Base-by-base conservation (phyloP, 2,797 vertebrate species). In the Gadopsis marmoratus region DNA sequence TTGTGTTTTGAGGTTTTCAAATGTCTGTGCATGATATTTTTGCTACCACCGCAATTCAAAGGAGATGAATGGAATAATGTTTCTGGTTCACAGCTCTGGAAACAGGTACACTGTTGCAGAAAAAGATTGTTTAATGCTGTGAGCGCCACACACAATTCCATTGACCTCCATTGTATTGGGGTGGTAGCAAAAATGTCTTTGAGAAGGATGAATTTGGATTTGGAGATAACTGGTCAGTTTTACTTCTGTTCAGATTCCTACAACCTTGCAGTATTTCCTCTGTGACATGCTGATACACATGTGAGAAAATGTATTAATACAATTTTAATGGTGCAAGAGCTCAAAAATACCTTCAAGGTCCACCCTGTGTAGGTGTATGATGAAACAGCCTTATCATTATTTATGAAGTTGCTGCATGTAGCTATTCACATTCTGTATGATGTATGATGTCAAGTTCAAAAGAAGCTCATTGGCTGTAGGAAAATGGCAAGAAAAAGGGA, bases 361-460 rank as follows among this genome's bases (percentile, higher is more conserved):
- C 7, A 14, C 41, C 13, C 54, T 29, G 13, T 21, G 29, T 3
- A 73, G 43, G 6, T 45, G 45, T 23, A 13, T 78, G 71, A 79
- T 78, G 75, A 85, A 82, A 82, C 43, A n/a, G 26, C 35, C 21
- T 26, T 43, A n/a, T n/a, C 54, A 47, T 47, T 47, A 47, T 23
- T 48, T 33, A 8, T 21, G 12, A 45, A 51, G 48, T 51, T 68
- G 39, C 33, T 29, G 51, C 37, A 35, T 53, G 31, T 9, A n/a
- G 9, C 29, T 16, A 16, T 50, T 8, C 23, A 58, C 47, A 58
- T 65, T 65, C 23, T 58, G 26, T 29, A 60, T n/a, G 12, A 37
- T 61, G 10, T n/a, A n/a, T n/a, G 17, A 71, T 19, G 1, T 47
- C 12, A 35, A 29, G 41, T 37, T 12, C 2, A 9, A 11, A 37